A percentile compares a stretch with the other conserved stretches of the same genome.
Evolutionary conservation across 1,140 invertebrate species (phyloP).

Genomic region (Colletes latitarsis): DNA sequence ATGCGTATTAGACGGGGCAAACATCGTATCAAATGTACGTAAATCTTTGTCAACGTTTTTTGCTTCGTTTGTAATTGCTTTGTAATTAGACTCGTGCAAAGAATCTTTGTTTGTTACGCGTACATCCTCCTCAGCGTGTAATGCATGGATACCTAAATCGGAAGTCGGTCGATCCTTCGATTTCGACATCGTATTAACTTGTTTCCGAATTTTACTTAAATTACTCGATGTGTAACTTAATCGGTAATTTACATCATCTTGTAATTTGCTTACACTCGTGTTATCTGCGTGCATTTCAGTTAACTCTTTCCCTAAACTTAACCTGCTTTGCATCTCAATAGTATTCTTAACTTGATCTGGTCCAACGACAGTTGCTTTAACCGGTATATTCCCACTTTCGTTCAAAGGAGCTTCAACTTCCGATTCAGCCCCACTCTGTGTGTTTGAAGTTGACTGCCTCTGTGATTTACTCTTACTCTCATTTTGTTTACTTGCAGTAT

Average conservation of each 20-base stretch:
- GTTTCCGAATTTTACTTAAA: not conserved
- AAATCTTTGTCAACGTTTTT: too few species aligned
- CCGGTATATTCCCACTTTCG: not conserved
- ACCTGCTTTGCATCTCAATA: not conserved
- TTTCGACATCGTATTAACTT: not conserved
- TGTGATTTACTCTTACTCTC: too few species aligned
- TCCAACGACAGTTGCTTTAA: not conserved
- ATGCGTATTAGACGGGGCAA: too few species aligned
- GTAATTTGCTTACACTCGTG: not conserved
- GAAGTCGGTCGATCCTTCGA: not conserved
- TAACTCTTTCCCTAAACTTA: not conserved
- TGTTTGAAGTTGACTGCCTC: not conserved
- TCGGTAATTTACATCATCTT: not conserved
- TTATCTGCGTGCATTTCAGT: not conserved
- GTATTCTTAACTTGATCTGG: not conserved
- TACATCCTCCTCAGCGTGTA: not conserved
- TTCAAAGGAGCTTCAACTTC: too few species aligned
- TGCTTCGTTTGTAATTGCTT: not conserved
- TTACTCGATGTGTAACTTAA: not conserved
- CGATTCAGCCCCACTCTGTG: too few species aligned
- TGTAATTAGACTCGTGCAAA: too few species aligned
- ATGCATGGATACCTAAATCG: not conserved
- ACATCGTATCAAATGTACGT: too few species aligned
- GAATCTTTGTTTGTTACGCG: not conserved
- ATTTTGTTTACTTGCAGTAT: too few species aligned